Base-by-base conservation (phyloP, 1,140 invertebrate species). In the Apis cerana region DNA sequence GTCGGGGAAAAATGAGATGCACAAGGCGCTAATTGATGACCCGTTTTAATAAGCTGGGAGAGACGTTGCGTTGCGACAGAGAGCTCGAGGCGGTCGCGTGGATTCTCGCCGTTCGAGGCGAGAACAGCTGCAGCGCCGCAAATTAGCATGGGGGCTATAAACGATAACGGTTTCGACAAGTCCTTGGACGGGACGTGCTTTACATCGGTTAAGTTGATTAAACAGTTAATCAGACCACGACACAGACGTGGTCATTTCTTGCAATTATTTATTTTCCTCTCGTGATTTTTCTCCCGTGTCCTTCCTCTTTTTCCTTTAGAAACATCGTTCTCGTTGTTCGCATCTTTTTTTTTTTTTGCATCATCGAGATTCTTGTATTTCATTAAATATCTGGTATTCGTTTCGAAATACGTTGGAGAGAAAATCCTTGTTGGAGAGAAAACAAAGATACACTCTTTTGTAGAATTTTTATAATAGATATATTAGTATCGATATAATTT, bases 121-220 rank as follows among this genome's bases (percentile, higher is more conserved):
- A 75, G 85, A 85, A 80, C 85, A 87, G 85, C 84, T 87, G 85
- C 27, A 15, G 19, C 21, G 56, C 59, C 68, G 59, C 54, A 87
- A 87, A 85, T 85, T 87, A 85, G 70, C 75, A 79, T 85, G 52
- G 69, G 43, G 33, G 52, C 80, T 75, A 64, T 85, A 81, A 87
- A 87, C 84, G 82, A 69, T 84, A 71, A 83, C 70, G 65, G 71
- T 85, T 85, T 74, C 59, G 52, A 19, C 84, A 58, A 59, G 33
- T 43, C 33, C 33, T 43, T 52, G 17, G 27, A 15, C 58, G n/a
- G 52, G 58, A 21, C 19, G 43, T 54, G 15, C 50, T 48, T 33
- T 27, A 23, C 23, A 71, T n/a, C 67, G 58, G n/a, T 13, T 43
- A 21, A 54, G 64, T 70, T 79, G 85, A 87, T 88, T 78, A 75